These are phyloP conservation scores for Zapus hudsonius DNA, from an alignment of 2,113 vertebrate species.

Conservation along the genomic window DNA sequence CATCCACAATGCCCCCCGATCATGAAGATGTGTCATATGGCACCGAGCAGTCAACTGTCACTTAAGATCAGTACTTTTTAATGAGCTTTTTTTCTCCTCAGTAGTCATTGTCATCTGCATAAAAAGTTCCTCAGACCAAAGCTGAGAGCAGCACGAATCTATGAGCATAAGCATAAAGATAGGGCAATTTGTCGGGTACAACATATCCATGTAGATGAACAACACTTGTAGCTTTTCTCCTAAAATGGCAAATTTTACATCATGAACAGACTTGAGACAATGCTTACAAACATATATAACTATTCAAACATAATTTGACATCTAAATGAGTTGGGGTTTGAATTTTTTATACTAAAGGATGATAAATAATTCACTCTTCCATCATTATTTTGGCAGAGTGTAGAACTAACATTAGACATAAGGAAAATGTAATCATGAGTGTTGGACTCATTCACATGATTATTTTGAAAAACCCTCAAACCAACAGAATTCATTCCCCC, in stretches of 20 bases:
- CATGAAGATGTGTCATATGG: no score
- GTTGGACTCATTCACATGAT: conserved; percentile 18
- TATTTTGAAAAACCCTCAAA: conserved; percentile 56
- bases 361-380: conserved; percentile 13
- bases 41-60: no score
- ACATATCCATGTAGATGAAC: no score
- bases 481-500: conserved; percentile 50
- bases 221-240: no score
- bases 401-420: background rate
- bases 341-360: conserved; percentile 2
- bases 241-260: background rate
- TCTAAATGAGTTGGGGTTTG: background rate
- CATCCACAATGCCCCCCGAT: no score
- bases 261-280: background rate
- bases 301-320: background rate
- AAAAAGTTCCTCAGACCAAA: no score
- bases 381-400: background rate
- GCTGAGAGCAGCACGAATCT: no score
- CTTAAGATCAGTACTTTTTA: no score
- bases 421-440: conserved; percentile 15
- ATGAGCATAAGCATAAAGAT: no score
- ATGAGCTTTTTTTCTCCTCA: no score
- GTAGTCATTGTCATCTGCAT: no score
- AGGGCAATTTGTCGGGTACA: no score
- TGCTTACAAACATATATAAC: background rate